Conservation (phyloP, 1,140 invertebrate species). For the Apis dorsata region DNA sequence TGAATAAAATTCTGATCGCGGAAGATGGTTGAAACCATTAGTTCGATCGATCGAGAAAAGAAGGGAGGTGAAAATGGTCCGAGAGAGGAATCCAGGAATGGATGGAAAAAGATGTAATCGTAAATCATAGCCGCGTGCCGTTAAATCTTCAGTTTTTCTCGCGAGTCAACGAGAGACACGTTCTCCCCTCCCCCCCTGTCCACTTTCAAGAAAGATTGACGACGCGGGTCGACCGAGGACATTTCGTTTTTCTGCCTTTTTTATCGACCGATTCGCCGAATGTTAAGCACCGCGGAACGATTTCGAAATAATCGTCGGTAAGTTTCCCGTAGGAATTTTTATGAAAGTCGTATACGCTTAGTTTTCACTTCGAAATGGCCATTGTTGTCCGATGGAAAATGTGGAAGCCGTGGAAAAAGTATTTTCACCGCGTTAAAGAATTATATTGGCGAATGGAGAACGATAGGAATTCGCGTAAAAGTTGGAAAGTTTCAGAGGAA, state of each 20-base stretch:
- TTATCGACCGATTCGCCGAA: background rate
- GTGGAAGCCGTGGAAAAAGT: background rate
- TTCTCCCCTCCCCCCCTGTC: background rate
- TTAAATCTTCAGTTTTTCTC: slow-evolving; percentile 18
- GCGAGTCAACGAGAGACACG: slow-evolving; percentile 11
- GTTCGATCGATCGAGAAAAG: background rate
- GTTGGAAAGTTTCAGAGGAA: background rate
- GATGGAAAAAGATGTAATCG: slow-evolving; percentile 12
- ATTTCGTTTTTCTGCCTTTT: background rate
- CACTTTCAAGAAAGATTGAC: slow-evolving; percentile 27
- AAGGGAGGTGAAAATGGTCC: background rate
- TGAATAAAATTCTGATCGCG: too few species aligned
- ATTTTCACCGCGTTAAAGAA: too few species aligned
- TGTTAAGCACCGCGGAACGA: background rate
- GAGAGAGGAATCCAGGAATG: background rate
- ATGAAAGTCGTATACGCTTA: background rate
- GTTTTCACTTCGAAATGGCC: too few species aligned
- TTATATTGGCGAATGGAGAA: background rate
- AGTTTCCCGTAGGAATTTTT: background rate
- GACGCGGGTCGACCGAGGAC: background rate
- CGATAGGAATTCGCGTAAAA: background rate
- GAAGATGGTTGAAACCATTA: background rate
- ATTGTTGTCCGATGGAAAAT: slow-evolving; percentile 10
- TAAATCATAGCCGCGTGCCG: slow-evolving; percentile 21
- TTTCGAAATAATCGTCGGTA: background rate